These are phyloP conservation scores for Meleagris gallopavo DNA, from an alignment of 2,113 vertebrate species.

Conservation along the genomic window DNA sequence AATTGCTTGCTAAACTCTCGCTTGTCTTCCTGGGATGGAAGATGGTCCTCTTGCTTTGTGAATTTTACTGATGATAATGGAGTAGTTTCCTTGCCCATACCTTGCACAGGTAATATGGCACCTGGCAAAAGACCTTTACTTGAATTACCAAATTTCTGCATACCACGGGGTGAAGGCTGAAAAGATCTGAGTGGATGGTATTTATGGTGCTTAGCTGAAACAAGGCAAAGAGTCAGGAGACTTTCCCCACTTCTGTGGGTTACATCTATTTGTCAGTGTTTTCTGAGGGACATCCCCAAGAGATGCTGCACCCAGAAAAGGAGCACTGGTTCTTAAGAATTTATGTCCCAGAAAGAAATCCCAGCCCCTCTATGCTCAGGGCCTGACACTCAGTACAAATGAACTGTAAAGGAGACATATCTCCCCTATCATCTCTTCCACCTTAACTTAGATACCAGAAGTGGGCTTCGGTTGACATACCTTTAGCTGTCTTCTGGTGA, in stretches of 20 bases:
- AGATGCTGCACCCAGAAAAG: neutral
- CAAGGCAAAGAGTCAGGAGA: neutral
- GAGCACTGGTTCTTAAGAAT: neutral
- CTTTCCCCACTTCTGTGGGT: accelerated
- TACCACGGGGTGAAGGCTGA: neutral
- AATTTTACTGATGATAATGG: neutral
- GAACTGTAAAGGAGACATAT: neutral
- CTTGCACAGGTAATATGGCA: neutral
- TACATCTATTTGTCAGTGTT: neutral
- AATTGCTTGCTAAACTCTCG: neutral
- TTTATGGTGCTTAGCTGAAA: neutral
- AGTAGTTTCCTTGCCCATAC: neutral
- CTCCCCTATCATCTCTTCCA: neutral
- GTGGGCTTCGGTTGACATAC: neutral
- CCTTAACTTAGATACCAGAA: neutral
- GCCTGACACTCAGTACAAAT: neutral
- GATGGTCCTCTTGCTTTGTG: neutral
- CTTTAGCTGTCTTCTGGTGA: neutral
- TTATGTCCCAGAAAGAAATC: neutral
- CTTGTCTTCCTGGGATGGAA: neutral
- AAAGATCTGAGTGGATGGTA: neutral
- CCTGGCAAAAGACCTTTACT: neutral
- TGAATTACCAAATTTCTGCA: neutral
- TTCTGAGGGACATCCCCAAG: neutral
- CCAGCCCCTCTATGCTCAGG: neutral